A percentile compares a stretch with the other conserved stretches of the same genome.
These are phyloP conservation scores for Pteronotus mesoamericanus DNA, from an alignment of 2,797 vertebrate species.

Conservation along the genomic window DNA sequence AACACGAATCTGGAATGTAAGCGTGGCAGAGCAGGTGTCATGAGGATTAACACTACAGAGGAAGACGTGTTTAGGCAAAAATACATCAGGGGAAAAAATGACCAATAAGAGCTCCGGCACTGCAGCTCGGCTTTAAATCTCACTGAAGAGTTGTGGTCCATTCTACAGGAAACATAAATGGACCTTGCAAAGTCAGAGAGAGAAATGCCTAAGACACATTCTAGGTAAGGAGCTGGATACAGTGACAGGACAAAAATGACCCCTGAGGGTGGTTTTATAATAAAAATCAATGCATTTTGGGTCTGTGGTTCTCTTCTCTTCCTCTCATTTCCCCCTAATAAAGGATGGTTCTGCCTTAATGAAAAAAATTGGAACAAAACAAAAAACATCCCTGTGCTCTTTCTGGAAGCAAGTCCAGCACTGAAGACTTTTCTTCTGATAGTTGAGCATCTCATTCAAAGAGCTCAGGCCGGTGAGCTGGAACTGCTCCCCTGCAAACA, in stretches of 20 bases:
- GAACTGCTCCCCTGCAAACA: neutral
- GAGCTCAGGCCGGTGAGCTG: fast-evolving
- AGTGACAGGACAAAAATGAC: too few relatives aligned
- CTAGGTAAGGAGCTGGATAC: neutral
- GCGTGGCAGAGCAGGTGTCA: neutral
- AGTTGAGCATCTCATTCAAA: neutral
- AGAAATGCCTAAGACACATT: neutral
- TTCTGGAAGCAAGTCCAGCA: neutral
- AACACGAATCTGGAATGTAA: neutral
- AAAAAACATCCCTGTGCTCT: neutral
- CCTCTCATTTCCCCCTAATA: too few relatives aligned
- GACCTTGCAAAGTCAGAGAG: neutral
- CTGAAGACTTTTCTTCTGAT: neutral
- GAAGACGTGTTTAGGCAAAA: neutral
- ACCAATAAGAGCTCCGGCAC: neutral
- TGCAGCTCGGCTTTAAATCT: neutral
- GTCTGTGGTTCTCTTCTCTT: neutral
- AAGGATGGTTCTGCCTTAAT: neutral
- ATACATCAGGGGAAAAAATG: neutral
- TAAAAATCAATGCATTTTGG: neutral
- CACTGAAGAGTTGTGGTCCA: neutral
- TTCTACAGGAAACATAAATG: neutral
- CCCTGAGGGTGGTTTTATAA: neutral
- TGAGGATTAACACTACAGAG: neutral
- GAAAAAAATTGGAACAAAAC: neutral